These are phyloP conservation scores for Amphiura filiformis DNA, from an alignment of 35 echinoderm and acorn worm species.

Conservation along the genomic window DNA sequence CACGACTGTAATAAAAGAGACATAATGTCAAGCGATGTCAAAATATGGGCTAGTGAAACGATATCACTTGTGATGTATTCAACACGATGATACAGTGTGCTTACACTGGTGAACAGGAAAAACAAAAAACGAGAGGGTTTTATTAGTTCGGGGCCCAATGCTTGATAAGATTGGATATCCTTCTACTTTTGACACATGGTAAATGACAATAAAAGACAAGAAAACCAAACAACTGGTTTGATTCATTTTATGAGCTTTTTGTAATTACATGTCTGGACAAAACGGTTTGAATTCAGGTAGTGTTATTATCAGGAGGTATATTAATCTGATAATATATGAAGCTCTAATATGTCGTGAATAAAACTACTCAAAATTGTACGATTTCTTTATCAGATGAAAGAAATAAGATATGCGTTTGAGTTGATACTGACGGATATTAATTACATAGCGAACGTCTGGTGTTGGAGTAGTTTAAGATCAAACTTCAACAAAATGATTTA, in stretches of 20 bases:
- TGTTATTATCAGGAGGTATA: background rate
- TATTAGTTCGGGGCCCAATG: background rate
- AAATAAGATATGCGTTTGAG: too few species aligned
- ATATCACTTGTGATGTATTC: background rate
- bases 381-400: too few species aligned
- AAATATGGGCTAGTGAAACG: background rate
- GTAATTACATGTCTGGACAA: background rate
- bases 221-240: background rate
- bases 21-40: conserved; percentile 1
- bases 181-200: background rate
- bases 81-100: background rate
- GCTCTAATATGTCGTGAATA: too few species aligned
- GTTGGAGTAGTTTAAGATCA: too few species aligned
- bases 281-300: background rate
- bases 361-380: too few species aligned
- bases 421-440: too few species aligned
- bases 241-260: background rate
- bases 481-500: too few species aligned
- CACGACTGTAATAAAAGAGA: background rate
- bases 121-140: background rate
- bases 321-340: too few species aligned
- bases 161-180: background rate
- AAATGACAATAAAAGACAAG: background rate
- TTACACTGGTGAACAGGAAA: background rate
- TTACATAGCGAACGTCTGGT: too few species aligned